Conservation (phyloP, 2,888 invertebrate species). For the Flexamia atlantica region DNA sequence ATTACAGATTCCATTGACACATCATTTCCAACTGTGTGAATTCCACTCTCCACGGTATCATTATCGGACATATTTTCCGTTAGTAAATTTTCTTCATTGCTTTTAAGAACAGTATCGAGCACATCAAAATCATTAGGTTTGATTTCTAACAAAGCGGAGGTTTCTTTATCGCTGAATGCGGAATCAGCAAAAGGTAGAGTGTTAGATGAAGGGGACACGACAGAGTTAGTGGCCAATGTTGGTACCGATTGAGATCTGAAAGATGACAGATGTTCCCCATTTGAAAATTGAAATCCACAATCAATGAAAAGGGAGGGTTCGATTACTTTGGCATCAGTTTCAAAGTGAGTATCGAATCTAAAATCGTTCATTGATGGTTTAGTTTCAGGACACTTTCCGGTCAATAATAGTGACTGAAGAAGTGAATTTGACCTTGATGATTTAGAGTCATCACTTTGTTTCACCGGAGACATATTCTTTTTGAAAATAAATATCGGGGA, state of each 20-base stretch:
- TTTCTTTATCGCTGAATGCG: constrained; percentile 4
- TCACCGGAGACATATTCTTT: constrained; percentile 40
- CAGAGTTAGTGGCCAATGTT: background rate
- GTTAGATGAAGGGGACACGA: constrained; percentile 34
- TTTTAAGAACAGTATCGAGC: constrained; percentile 37
- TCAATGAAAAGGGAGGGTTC: constrained; percentile 39
- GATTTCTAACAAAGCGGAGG: background rate
- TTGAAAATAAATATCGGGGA: constrained; percentile 39
- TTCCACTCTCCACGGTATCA: constrained; percentile 18
- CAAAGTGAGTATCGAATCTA: background rate
- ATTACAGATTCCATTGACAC: constrained; percentile 47
- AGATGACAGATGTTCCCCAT: background rate
- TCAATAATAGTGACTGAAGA: constrained; percentile 40
- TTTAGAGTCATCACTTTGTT: constrained; percentile 25
- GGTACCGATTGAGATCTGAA: constrained; percentile 52
- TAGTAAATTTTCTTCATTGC: constrained; percentile 28
- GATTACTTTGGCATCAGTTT: background rate
- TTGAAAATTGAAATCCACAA: constrained; percentile 3
- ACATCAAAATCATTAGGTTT: constrained; percentile 42
- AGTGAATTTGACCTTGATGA: constrained; percentile 26
- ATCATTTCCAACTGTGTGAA: constrained; percentile 38
- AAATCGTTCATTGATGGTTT: background rate
- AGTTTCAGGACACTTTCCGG: constrained; percentile 28
- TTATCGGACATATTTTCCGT: constrained; percentile 24
- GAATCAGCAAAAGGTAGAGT: constrained; percentile 51